Evolutionary conservation across 2,797 vertebrate species (phyloP).

Genomic region (Phrynocephalus vlangalii): DNA sequence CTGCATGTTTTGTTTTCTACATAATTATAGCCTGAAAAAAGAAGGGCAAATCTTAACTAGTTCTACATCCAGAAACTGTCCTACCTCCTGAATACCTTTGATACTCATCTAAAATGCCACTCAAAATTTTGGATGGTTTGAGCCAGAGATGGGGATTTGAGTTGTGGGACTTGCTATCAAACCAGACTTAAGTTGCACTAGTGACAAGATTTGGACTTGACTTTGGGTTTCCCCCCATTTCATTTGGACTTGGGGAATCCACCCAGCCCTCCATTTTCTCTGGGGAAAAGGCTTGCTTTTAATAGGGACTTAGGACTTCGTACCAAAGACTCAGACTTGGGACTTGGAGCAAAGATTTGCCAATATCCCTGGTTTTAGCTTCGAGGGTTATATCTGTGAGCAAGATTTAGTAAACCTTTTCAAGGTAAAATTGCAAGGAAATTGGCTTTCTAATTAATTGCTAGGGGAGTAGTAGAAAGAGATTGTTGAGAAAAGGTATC

Average conservation of each 20-base stretch:
- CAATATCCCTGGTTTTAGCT: background rate
- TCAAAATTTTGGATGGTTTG: background rate
- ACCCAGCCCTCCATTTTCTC: no score
- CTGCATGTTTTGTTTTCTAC: background rate
- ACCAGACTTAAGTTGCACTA: no score
- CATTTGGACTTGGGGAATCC: no score
- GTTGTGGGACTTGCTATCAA: no score
- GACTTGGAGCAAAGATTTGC: no score
- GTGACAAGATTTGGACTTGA: no score
- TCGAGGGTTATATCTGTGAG: background rate
- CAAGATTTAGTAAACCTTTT: constrained; percentile 21
- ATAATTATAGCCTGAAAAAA: background rate
- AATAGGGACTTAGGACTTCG: no score
- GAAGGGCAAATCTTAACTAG: background rate
- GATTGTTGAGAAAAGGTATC: background rate
- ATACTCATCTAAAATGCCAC: background rate
- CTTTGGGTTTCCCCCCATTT: no score
- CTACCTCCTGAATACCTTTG: background rate
- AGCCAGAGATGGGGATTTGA: no score
- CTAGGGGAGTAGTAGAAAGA: background rate
- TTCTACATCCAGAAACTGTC: background rate
- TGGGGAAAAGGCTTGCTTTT: no score
- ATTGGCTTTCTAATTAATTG: background rate
- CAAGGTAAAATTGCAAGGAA: background rate
- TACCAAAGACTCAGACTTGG: no score